These are phyloP conservation scores for Styela clava DNA, from an alignment of 23 tunicate genomes.

Conservation along the genomic window DNA sequence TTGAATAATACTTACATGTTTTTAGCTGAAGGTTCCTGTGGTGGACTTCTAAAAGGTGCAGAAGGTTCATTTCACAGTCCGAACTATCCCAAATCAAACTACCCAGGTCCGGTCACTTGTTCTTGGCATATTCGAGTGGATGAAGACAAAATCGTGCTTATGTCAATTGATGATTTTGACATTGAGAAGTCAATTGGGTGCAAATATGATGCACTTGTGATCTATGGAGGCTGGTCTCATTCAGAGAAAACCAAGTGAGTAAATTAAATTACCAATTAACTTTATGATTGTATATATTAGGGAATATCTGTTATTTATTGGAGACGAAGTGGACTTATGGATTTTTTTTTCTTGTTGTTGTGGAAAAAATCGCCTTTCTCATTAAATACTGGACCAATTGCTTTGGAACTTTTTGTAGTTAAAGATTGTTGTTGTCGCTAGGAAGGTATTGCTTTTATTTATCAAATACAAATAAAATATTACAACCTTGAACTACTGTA, in stretches of 20 bases:
- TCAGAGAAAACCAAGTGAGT: constrained; percentile 37
- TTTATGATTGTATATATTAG: neutral
- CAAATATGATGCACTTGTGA: constrained; percentile 59
- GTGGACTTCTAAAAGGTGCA: constrained; percentile 47
- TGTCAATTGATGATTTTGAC: constrained; percentile 48
- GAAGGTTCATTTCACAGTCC: constrained; percentile 74
- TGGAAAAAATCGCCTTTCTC: no score
- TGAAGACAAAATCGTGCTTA: constrained; percentile 25
- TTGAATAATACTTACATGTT: no score
- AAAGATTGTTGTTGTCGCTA: no score
- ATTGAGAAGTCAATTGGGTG: constrained; percentile 60
- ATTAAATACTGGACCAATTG: no score
- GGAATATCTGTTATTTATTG: no score
- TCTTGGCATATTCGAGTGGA: constrained; percentile 64
- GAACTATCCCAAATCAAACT: constrained; percentile 74
- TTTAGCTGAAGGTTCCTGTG: constrained; percentile 59
- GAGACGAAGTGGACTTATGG: no score
- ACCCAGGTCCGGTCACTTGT: constrained; percentile 65
- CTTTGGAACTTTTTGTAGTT: no score
- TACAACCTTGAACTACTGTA: no score
- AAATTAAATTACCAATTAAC: neutral
- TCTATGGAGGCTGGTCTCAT: constrained; percentile 40
- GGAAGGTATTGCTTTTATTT: no score
- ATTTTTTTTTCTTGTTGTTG: no score
- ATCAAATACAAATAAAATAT: no score